Conservation (phyloP, 2,113 vertebrate species). For the Holacanthus passer region DNA sequence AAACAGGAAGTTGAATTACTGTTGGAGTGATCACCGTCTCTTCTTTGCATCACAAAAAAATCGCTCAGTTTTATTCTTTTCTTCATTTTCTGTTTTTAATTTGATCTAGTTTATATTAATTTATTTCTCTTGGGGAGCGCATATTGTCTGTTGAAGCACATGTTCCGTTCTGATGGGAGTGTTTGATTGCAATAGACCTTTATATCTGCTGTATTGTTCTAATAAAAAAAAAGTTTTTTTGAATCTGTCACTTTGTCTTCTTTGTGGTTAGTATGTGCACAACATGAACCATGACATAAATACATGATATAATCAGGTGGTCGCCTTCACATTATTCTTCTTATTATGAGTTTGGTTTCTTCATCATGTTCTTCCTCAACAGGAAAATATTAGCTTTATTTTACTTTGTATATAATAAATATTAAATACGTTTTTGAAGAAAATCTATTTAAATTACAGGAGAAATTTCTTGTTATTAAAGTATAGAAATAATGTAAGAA, state of each 20-base stretch:
- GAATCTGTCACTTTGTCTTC: constrained; percentile 35
- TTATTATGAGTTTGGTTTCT: background rate
- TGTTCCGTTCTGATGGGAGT: constrained; percentile 68
- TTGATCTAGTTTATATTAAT: constrained; percentile 69
- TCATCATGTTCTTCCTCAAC: background rate
- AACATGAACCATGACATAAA: too few relatives aligned
- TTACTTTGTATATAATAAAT: too few relatives aligned
- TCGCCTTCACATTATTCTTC: background rate
- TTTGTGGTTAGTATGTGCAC: background rate
- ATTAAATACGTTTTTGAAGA: too few relatives aligned
- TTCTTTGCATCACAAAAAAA: background rate
- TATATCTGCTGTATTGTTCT: constrained; percentile 85
- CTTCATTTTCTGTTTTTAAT: constrained; percentile 42
- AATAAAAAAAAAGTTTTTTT: constrained; percentile 79
- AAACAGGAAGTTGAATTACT: constrained; percentile 21
- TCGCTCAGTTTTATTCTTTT: background rate
- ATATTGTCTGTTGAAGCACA: constrained; percentile 75
- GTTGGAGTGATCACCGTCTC: constrained; percentile 6
- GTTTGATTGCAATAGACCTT: constrained; percentile 84
- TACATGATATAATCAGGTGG: too few relatives aligned
- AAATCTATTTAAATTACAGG: too few relatives aligned
- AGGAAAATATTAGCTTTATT: background rate
- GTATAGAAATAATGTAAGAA: too few relatives aligned
- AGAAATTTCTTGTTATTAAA: too few relatives aligned
- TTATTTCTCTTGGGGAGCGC: constrained; percentile 74